Evolutionary conservation across 2,113 vertebrate genomes (phyloP).

Genomic region (Parus major): DNA sequence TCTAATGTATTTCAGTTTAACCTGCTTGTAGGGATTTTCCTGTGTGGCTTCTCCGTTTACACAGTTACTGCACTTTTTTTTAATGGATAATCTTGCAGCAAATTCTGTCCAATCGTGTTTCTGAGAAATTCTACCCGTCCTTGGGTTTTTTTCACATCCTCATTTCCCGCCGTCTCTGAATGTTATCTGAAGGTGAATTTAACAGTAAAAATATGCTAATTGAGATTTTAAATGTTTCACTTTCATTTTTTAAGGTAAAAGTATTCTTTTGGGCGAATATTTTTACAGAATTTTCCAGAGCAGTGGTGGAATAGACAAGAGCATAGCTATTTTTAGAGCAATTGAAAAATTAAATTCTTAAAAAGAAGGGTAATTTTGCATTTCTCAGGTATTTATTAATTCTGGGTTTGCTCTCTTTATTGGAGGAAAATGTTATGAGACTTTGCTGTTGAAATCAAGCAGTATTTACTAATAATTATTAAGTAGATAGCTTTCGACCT

Average conservation of each 20-base stretch:
- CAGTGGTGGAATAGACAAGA: rapidly evolving
- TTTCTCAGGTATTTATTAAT: rapidly evolving
- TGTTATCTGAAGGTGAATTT: neutral
- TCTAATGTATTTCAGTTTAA: neutral
- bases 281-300: neutral
- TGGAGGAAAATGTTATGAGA: rapidly evolving
- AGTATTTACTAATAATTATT: neutral
- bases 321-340: rapidly evolving
- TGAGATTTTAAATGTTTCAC: rapidly evolving
- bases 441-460: neutral
- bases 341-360: rapidly evolving
- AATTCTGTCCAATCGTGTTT: neutral
- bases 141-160: neutral
- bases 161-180: rapidly evolving
- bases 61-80: rapidly evolving
- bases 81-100: neutral
- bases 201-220: rapidly evolving
- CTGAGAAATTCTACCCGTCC: neutral
- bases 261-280: rapidly evolving
- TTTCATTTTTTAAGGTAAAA: neutral
- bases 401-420: neutral
- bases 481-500: rapidly evolving
- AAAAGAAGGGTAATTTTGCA: rapidly evolving
- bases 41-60: rapidly evolving
- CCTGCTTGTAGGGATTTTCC: neutral